These are phyloP conservation scores for Ichneumoninae sp. DNA, from an alignment of 2,888 invertebrate species.

Conservation along the genomic window DNA sequence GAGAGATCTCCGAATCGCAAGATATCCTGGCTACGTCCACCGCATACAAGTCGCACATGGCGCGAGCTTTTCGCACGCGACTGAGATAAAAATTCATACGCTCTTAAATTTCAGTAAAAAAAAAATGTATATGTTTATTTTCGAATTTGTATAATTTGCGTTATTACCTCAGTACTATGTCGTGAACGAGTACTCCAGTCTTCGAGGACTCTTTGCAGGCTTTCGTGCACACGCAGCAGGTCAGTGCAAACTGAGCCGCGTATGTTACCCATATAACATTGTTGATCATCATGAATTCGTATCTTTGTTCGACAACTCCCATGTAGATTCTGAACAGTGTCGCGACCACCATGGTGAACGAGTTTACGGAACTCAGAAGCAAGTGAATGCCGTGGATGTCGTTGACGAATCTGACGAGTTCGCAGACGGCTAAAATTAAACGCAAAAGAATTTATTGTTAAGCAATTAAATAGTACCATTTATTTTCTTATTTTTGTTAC, in stretches of 20 bases:
- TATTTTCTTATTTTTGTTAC: not conserved
- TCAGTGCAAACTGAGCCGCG: slow-evolving; percentile 71
- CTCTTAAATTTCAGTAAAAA: slow-evolving; percentile 11
- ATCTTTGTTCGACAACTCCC: slow-evolving; percentile 75
- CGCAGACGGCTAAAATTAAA: slow-evolving; percentile 70
- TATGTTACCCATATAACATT: slow-evolving; percentile 78
- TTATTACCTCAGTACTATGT: slow-evolving; percentile 69
- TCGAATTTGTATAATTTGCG: not conserved
- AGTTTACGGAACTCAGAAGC: slow-evolving; percentile 75
- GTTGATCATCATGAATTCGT: slow-evolving; percentile 75
- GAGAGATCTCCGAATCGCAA: slow-evolving; percentile 66
- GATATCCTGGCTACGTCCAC: slow-evolving; percentile 60
- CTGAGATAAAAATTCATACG: slow-evolving; percentile 36
- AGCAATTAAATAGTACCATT: not conserved
- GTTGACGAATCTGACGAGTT: slow-evolving; percentile 72
- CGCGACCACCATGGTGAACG: slow-evolving; percentile 78
- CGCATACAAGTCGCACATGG: slow-evolving; percentile 67
- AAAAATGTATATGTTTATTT: not conserved
- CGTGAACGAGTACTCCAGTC: slow-evolving; percentile 71
- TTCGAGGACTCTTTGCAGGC: slow-evolving; percentile 71
- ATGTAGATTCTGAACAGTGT: slow-evolving; percentile 78
- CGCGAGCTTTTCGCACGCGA: slow-evolving; percentile 63
- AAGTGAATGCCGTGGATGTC: slow-evolving; percentile 74
- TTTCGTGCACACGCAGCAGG: slow-evolving; percentile 74
- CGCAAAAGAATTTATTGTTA: not conserved